Evolutionary conservation across 2,113 vertebrate species (phyloP).

Genomic region (Siphamia tubifer): DNA sequence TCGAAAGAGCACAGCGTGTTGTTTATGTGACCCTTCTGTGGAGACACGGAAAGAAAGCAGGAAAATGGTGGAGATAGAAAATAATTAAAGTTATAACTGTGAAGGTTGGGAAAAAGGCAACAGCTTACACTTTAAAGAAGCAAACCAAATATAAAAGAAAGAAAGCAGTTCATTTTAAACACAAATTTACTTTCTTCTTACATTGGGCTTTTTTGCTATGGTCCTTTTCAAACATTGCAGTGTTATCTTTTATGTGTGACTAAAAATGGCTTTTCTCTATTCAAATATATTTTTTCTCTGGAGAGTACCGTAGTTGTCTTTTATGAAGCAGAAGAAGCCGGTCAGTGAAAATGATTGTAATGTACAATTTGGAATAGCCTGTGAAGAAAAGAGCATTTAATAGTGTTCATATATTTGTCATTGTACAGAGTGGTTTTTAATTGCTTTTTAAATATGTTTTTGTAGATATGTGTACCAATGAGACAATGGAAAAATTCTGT

Average conservation of each 20-base stretch:
- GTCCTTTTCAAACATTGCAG: not conserved
- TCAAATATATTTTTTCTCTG: not conserved
- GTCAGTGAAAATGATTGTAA: not conserved
- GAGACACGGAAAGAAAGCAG: conserved; percentile 32
- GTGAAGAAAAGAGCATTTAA: too few species aligned
- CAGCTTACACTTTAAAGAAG: not conserved
- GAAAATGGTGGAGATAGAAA: not conserved
- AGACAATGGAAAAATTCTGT: too few species aligned
- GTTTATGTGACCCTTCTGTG: conserved; percentile 67
- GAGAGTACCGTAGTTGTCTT: not conserved
- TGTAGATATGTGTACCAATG: too few species aligned
- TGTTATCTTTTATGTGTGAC: not conserved
- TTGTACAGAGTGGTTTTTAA: too few species aligned
- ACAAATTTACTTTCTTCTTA: not conserved
- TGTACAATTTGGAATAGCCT: not conserved
- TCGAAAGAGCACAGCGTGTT: conserved; percentile 61
- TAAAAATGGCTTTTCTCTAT: not conserved
- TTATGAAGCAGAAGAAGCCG: not conserved
- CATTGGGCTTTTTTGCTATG: not conserved
- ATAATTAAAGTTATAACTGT: not conserved
- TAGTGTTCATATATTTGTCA: too few species aligned
- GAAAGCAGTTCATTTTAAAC: not conserved
- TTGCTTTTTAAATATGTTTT: too few species aligned
- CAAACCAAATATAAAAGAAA: not conserved
- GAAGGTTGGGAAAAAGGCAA: not conserved